Base-by-base conservation (phyloP, 2,888 invertebrate genomes). In the Azorinus chamasolen region DNA sequence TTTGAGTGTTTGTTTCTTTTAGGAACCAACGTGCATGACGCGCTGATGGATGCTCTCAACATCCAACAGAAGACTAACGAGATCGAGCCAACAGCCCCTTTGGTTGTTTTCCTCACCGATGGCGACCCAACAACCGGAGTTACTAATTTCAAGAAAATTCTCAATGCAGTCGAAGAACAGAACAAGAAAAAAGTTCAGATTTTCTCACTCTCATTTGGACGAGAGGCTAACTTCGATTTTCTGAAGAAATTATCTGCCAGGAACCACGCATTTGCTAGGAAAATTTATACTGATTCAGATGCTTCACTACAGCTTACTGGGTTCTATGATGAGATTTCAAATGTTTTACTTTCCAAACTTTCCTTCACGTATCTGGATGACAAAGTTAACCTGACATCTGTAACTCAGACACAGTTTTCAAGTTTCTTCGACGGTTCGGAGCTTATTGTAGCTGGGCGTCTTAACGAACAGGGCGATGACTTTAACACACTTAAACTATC, bases 271-370 rank as follows among this genome's bases (percentile, higher is more conserved):
- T 95, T 96, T 92, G 95, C 95, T 86, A 93, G 96, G 5, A 95
- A 95, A 91, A 96, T 96, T 22, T 96, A 96, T 92, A 96, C 96
- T 90, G 95, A 95, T 8, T 94, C 95, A 0, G 96, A 96, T 90
- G 95, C 96, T 0, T 94, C 95, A 72, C 90, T 95, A 55, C 96
- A 96, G 91, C 93, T 96, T 50, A 94, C 95, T 43, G 95, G 95
- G 88, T 96, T 94, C 83, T 93, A 93, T 83, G 79, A 90, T 41
- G 95, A 96, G 92, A 95, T 96, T 69, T 95, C 96, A 0, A 95
- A 95, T 4, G 96, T 96, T 0, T 93, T 96, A 5, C 93, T 96
- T 54, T 94, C 95, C 0, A 94, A 96, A 86, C 95, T 96, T 65
- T 94, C 83, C 14, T 83, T 90, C 50, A 73, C 64, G 2, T 89